Conservation (phyloP, 2,888 invertebrate species). For the Dascillus cervinus region DNA sequence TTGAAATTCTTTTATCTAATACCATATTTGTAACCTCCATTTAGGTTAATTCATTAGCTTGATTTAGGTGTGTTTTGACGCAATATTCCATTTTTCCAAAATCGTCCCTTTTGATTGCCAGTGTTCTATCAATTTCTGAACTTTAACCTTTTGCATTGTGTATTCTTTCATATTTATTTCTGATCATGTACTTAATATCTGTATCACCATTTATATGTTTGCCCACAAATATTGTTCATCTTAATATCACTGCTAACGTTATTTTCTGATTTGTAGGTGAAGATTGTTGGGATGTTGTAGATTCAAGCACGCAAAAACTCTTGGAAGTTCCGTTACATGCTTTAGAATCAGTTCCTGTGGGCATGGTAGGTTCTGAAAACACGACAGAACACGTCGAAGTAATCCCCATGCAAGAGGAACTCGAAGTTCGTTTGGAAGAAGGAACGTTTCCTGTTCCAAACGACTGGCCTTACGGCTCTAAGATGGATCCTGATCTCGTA, state of each 20-base stretch:
- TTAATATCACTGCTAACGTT: too few species aligned
- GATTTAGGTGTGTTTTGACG: too few species aligned
- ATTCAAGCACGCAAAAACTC: conserved; percentile 44
- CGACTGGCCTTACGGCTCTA: conserved; percentile 42
- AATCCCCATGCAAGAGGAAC: conserved; percentile 52
- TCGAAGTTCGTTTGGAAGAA: conserved; percentile 49
- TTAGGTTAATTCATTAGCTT: too few species aligned
- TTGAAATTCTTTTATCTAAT: too few species aligned
- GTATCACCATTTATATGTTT: too few species aligned
- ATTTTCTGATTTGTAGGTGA: conserved; percentile 26
- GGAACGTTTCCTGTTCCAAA: conserved; percentile 44
- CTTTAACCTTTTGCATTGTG: too few species aligned
- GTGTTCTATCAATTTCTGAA: neutral
- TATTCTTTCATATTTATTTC: too few species aligned
- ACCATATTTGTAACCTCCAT: too few species aligned
- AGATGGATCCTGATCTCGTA: conserved; percentile 45
- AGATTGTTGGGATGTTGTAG: conserved; percentile 45
- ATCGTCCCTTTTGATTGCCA: too few species aligned
- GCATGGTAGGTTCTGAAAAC: conserved; percentile 30
- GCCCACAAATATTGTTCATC: too few species aligned
- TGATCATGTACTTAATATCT: too few species aligned
- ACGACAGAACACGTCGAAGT: conserved; percentile 39
- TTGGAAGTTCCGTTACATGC: conserved; percentile 40
- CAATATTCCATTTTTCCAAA: too few species aligned
- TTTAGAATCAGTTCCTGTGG: conserved; percentile 33